Evolutionary conservation across 2,113 vertebrate species (phyloP), one percentile per base, ranked within the genome.

Genomic region (Hippocampus barbouri): DNA sequence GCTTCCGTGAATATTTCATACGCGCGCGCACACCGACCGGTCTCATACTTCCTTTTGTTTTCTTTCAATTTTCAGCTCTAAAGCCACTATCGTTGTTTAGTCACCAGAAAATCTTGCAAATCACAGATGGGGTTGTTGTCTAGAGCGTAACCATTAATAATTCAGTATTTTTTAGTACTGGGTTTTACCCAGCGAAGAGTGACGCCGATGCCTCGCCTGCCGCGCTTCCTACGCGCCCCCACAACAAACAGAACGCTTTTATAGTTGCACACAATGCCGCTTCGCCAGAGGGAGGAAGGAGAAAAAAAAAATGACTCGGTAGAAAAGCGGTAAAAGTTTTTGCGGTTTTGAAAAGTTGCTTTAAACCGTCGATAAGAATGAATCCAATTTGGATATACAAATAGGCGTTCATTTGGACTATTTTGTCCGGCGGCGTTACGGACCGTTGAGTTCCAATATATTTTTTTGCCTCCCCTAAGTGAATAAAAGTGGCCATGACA

Each of bases 1-100:
- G 47, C n/a, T 61, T 72, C 59, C 72, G 65, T 86, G 61, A 87
- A 88, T 87, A 73, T 88, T 88, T 86, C 60, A 85, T 77, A 66
- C 27, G 9, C 9, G 2, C 21, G 15, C 62, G 7, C 47, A 18
- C 12, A 47, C 41, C 8, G 1, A 15, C 45, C 5, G 14, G 15
- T 25, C 56, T 7, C 56, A 12, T 12, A 10, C 23, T 16, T 34
- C 14, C 27, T 60, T 71, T 23, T 57, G 20, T 56, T 56, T 56
- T 56, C 9, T 56, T 56, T 56, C 53, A 56, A 56, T 56, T 23
- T 27, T 16, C 63, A 45, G 11, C 68, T 72, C 73, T 74, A 45
- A 81, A 75, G 79, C 71, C 65, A 15, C 79, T 40, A 5, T 81
- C 71, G 56, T 72, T 80, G 84, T 86, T 84, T 76, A 79, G 75